Evolutionary conservation across 1,140 invertebrate genomes (phyloP).

Genomic region (Drosophila pandora): DNA sequence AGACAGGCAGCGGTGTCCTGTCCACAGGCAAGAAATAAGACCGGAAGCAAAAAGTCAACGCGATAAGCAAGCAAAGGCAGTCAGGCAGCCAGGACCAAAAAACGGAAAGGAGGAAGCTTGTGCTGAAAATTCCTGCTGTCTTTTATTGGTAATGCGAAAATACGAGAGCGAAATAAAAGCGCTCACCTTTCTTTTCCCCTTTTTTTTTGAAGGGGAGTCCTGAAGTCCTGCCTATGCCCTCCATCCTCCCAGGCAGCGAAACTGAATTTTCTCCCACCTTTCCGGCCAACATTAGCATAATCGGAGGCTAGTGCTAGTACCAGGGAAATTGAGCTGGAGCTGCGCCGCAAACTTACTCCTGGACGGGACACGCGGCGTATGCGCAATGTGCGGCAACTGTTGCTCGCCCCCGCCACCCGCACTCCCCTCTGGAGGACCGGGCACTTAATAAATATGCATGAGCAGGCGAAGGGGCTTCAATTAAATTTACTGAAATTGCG

Average conservation of each 20-base stretch:
- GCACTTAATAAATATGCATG: constrained; percentile 74
- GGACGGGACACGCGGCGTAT: constrained; percentile 52
- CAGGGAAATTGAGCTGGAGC: constrained; percentile 62
- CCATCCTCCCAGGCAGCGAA: neutral
- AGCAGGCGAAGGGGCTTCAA: constrained; percentile 71
- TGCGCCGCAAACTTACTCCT: constrained; percentile 46
- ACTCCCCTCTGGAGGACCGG: neutral
- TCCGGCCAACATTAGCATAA: constrained; percentile 61
- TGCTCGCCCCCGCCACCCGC: constrained; percentile 26
- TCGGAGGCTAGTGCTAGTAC: constrained; percentile 28
- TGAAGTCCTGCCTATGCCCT: neutral
- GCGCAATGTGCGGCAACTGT: constrained; percentile 68
- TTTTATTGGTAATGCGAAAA: constrained; percentile 60
- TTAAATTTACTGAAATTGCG: constrained; percentile 77
- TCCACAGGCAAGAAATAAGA: constrained; percentile 58
- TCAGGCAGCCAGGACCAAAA: neutral
- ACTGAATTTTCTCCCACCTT: constrained; percentile 19
- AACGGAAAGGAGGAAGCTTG: constrained; percentile 11
- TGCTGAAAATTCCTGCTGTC: constrained; percentile 55
- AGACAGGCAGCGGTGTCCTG: constrained; percentile 28
- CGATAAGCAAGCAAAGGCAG: constrained; percentile 57
- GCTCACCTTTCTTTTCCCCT: constrained; percentile 11
- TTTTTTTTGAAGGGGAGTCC: neutral
- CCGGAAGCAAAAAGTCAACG: constrained; percentile 77
- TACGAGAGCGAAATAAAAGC: constrained; percentile 43